Percentiles rank a stretch among this genome's conserved stretches.
phyloP scores from a whole-genome alignment of 35 echinoderm and acorn worm genomes.

The Apostichopus parvimensis region DNA sequence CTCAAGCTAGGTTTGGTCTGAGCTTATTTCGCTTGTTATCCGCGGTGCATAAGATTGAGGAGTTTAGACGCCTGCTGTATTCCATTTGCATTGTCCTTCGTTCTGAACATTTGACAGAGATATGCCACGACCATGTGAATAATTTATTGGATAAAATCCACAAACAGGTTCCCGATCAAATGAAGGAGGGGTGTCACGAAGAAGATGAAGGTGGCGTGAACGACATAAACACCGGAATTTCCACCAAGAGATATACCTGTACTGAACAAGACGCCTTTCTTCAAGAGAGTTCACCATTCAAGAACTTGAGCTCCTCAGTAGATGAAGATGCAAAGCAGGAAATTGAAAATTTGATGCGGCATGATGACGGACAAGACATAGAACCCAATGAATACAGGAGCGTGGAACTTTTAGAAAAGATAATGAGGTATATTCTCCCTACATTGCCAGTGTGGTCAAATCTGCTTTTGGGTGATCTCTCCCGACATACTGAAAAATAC shows the following conservation, averaged over 20 bases:
- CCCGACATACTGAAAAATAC: neutral
- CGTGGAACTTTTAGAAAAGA: neutral
- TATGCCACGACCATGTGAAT: neutral
- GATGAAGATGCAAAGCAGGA: neutral
- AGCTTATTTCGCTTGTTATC: neutral
- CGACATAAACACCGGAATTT: neutral
- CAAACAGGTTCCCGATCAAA: neutral
- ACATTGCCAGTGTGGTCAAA: slow-evolving; percentile 6
- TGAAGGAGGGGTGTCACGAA: neutral
- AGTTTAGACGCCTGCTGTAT: neutral
- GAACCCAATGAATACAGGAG: neutral
- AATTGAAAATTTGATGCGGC: neutral
- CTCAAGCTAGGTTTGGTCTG: neutral
- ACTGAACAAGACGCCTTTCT: neutral
- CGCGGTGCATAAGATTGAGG: neutral
- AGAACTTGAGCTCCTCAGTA: neutral
- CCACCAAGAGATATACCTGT: neutral
- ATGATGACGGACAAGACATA: neutral
- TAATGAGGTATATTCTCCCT: slow-evolving; percentile 5
- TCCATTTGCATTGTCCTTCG: neutral
- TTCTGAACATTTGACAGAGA: neutral
- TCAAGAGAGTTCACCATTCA: neutral
- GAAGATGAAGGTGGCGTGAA: neutral
- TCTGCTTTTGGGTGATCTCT: neutral
- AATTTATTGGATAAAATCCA: neutral